Conservation (phyloP, 1,140 invertebrate genomes). For the Goniozus legneri region DNA sequence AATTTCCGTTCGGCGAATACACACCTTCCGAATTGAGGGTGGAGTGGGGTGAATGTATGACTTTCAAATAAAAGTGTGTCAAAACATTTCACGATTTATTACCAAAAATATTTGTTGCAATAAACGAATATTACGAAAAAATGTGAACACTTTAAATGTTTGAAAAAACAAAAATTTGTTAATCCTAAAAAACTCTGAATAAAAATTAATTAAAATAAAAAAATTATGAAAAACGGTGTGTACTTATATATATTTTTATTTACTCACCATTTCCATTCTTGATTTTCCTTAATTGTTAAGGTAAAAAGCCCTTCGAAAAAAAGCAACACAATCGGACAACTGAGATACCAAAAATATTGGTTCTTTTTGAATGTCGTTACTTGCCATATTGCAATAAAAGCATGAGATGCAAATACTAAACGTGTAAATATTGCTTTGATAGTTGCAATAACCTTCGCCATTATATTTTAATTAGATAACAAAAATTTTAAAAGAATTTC, state of each 20-base stretch:
- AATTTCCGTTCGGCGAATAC: conserved; percentile 52
- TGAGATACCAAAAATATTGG: conserved; percentile 72
- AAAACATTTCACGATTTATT: too few relatives aligned
- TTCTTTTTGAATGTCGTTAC: conserved; percentile 71
- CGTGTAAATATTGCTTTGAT: conserved; percentile 78
- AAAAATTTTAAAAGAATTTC: too few relatives aligned
- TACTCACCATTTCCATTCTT: conserved; percentile 83
- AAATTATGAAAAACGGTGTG: background rate
- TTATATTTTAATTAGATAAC: conserved; percentile 44
- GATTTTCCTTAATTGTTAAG: conserved; percentile 77
- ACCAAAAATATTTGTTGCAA: too few relatives aligned
- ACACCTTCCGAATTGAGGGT: too few relatives aligned
- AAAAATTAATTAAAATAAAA: background rate
- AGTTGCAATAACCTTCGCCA: conserved; percentile 72
- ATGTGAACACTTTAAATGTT: too few relatives aligned
- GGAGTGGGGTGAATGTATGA: too few relatives aligned
- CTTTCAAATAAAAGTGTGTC: too few relatives aligned
- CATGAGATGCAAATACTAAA: conserved; percentile 74
- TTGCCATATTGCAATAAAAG: conserved; percentile 78
- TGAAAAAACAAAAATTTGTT: too few relatives aligned
- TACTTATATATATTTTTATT: too few relatives aligned
- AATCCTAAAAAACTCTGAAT: too few relatives aligned
- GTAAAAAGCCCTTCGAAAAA: conserved; percentile 82
- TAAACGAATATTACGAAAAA: too few relatives aligned
- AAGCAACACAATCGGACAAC: conserved; percentile 69